phyloP scores from a whole-genome alignment of 2,888 invertebrate genomes.

The Trichogramma evanescens region DNA sequence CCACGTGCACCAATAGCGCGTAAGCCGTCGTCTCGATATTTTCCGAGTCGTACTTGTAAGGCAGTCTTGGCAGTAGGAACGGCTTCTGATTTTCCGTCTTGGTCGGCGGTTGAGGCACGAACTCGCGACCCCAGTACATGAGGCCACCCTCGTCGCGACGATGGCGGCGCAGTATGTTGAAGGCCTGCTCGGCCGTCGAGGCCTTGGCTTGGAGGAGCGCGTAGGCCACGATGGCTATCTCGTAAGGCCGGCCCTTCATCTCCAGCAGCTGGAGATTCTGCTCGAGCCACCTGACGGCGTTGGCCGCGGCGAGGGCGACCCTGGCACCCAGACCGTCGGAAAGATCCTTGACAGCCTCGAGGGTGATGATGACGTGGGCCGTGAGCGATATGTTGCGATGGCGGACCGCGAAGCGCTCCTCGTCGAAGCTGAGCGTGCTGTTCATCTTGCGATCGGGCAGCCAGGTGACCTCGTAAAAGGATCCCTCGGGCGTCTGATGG shows the following conservation, averaged over 20 bases:
- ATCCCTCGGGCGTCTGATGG: slow-evolving; percentile 78
- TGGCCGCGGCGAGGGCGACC: slow-evolving; percentile 68
- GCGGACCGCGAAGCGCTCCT: slow-evolving; percentile 48
- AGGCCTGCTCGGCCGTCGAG: slow-evolving; percentile 79
- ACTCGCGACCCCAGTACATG: slow-evolving; percentile 78
- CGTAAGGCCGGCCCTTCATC: slow-evolving; percentile 68
- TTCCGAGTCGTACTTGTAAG: slow-evolving; percentile 81
- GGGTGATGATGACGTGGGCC: slow-evolving; percentile 84
- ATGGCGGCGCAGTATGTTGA: slow-evolving; percentile 61
- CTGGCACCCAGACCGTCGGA: slow-evolving; percentile 65
- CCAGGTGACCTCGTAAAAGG: slow-evolving; percentile 85
- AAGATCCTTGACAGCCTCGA: slow-evolving; percentile 77
- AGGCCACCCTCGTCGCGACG: slow-evolving; percentile 70
- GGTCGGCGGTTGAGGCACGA: slow-evolving; percentile 72
- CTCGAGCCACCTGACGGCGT: slow-evolving; percentile 74
- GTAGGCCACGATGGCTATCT: slow-evolving; percentile 82
- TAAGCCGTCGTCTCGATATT: slow-evolving; percentile 92
- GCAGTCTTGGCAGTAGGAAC: slow-evolving; percentile 78
- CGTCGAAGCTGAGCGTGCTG: slow-evolving; percentile 56
- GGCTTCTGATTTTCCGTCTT: slow-evolving; percentile 88
- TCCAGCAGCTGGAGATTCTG: slow-evolving; percentile 70
- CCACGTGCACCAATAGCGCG: slow-evolving; percentile 81
- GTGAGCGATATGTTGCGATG: slow-evolving; percentile 83
- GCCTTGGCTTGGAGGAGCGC: slow-evolving; percentile 78
- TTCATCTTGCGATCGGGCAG: slow-evolving; percentile 84